These are phyloP conservation scores for Macaca fascicularis DNA, from an alignment of 2,113 vertebrate genomes.

Conservation along the genomic window T2T-MFA8v1.1 NC_088385.1:4167001-4167500, in stretches of 20 bases:
- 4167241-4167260: constrained; percentile 97
- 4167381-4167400: too few relatives aligned
- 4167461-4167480: neutral
- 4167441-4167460: neutral
- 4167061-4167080: rapidly evolving
- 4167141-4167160: constrained; percentile 98
- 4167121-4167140: constrained; percentile 99
- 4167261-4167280: constrained; percentile 99
- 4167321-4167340: neutral
- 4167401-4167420: neutral
- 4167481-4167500: neutral
- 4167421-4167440: neutral
- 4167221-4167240: constrained; percentile 97
- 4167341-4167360: neutral
- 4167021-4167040: neutral
- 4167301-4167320: constrained; percentile 64
- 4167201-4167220: constrained; percentile 97
- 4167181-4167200: constrained; percentile 95
- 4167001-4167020: neutral
- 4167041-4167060: neutral
- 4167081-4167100: constrained; percentile 74
- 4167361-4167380: neutral
- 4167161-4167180: constrained; percentile 99
- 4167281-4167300: constrained; percentile 99
- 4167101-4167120: constrained; percentile 97